Base-by-base conservation (phyloP, 2,113 vertebrate species). In the Oenanthe melanoleuca region DNA sequence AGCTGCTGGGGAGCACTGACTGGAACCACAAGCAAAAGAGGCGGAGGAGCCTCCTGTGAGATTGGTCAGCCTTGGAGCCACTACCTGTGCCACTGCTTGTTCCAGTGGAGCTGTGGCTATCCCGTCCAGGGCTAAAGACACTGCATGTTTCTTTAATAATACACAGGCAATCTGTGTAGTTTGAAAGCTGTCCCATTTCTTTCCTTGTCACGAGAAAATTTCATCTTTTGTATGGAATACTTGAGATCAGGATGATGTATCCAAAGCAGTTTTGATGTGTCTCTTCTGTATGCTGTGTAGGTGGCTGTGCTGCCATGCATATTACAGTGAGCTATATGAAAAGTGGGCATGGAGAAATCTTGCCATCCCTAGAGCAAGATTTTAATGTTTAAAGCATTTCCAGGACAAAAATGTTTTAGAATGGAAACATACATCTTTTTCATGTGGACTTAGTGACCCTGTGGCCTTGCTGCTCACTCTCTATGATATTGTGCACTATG, bases 401-500 rank as follows among this genome's bases (percentile, higher is more conserved):
- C 40, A 24, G 59, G 50, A 77, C 0, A 5, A 29, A 61, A 87
- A 28, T 26, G 11, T 33, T 16, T 49, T 26, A 59, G 56, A 50
- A 31, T 55, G 18, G 85, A 83, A 92, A 44, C 9, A 7, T 12
- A 5, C 6, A 20, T 70, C 49, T 74, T 86, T 31, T 78, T 72
- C 50, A 4, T 2, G 34, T 52, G 88, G 74, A 86, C 44, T 79
- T 40, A 2, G 37, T 83, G 94, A 52, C 56, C 5, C 28, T 3
- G 71, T 86, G 88, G 75, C 95, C 88, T 95, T 80, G 94, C 88
- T 81, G 80, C 86, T 87, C 67, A 64, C 86, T 85, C 57, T 73
- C 44, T 70, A 3, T 24, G 12, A 14, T 38, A 65, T 74, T 71
- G 89, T 91, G 88, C 83, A 70, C 83, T 85, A 25, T 82, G 82